Percentiles rank a stretch among this genome's conserved stretches.
phyloP scores from a whole-genome alignment of 2,888 invertebrate genomes.

The Apotomis betuletana region DNA sequence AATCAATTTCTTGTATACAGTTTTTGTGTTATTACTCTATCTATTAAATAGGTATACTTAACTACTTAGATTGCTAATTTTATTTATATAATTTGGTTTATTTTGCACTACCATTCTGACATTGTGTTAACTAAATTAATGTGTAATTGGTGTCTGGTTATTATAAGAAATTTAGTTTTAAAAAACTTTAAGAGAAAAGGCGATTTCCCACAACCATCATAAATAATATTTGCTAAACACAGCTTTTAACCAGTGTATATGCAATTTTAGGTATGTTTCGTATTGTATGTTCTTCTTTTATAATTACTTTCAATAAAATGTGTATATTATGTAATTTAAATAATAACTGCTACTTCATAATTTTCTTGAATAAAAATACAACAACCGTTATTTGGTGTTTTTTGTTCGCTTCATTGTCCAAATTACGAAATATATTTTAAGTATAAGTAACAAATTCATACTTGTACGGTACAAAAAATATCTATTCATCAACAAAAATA shows the following conservation, averaged over 20 bases:
- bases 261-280: constrained; percentile 5
- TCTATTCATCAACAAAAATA: too few relatives aligned
- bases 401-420: not conserved
- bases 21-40: not conserved
- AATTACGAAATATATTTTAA: not conserved
- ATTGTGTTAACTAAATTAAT: not conserved
- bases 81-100: too few relatives aligned
- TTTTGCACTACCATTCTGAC: not conserved
- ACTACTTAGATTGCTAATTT: not conserved
- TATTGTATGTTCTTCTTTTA: not conserved
- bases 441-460: too few relatives aligned
- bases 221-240: too few relatives aligned
- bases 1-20: too few relatives aligned
- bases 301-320: not conserved
- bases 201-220: too few relatives aligned
- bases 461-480: too few relatives aligned
- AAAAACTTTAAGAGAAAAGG: not conserved
- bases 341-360: not conserved
- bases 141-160: constrained; percentile 7
- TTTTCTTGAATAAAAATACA: constrained; percentile 9
- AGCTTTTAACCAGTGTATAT: not conserved
- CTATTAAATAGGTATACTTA: too few relatives aligned
- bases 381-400: not conserved
- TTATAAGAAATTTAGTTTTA: not conserved
- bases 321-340: constrained; percentile 5